These are phyloP conservation scores for Epistrophella euchroma DNA, from an alignment of 2,888 invertebrate species.

Conservation along the genomic window DNA sequence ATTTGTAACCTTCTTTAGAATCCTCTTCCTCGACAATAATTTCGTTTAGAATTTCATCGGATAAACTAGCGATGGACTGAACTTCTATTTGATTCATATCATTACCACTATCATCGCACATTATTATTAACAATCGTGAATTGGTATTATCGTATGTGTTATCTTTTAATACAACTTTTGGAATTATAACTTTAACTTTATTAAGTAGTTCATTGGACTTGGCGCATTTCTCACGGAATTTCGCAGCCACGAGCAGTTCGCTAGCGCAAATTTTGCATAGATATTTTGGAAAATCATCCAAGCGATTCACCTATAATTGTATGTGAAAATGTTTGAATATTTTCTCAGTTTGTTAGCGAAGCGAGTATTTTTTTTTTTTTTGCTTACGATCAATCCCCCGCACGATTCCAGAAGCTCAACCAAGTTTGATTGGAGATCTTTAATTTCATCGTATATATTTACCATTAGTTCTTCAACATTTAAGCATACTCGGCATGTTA, in stretches of 20 bases:
- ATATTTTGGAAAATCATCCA: slow-evolving; percentile 80
- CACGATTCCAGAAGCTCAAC: slow-evolving; percentile 79
- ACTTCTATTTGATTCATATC: not conserved
- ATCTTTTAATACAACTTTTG: not conserved
- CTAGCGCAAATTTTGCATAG: slow-evolving; percentile 81
- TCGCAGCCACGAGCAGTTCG: slow-evolving; percentile 80
- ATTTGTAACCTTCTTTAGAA: slow-evolving; percentile 1
- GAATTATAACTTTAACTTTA: slow-evolving; percentile 15
- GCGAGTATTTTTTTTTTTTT: not conserved
- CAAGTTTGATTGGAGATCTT: slow-evolving; percentile 80
- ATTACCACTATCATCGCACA: not conserved
- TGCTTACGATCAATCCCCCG: slow-evolving; percentile 78
- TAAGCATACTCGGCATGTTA: slow-evolving; percentile 81
- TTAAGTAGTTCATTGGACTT: slow-evolving; percentile 78
- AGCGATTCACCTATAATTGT: slow-evolving; percentile 77
- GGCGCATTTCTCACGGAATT: slow-evolving; percentile 81
- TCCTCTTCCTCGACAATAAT: slow-evolving; percentile 56
- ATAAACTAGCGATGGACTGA: slow-evolving; percentile 1
- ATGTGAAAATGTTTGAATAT: fast-evolving
- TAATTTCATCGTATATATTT: slow-evolving; percentile 80
- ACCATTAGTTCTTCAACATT: slow-evolving; percentile 80
- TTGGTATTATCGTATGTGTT: not conserved
- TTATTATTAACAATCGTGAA: not conserved
- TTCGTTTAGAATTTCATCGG: slow-evolving; percentile 51
- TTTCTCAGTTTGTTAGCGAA: not conserved